Base-by-base conservation (phyloP, 2,888 invertebrate genomes). In the Sericinus montela region DNA sequence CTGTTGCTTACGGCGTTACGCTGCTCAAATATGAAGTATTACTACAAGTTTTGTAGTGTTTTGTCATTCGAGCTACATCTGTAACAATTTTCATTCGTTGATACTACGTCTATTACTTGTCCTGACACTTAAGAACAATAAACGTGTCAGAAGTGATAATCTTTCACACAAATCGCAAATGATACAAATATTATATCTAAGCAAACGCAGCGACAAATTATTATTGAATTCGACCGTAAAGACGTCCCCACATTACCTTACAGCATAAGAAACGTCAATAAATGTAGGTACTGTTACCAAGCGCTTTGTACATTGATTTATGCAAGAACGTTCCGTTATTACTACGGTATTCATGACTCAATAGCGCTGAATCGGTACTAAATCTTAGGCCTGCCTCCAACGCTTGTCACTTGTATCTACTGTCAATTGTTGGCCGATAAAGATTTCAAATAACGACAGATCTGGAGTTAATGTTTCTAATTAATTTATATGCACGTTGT, bases 291-390 rank as follows among this genome's bases (percentile, higher is more conserved):
- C 32, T 13, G 32, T 32, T 32, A 32, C 29, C 15, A 30, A 29
- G 29, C 19, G 41, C 30, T 14, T 14, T 16, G 23, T 25, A 9
- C 19, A 23, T n/a, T 36, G 23, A 45, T 38, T 45, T 32, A 38
- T 30, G 32, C 37, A 45, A 37, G 11, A 19, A 19, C 32, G 13
- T 32, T 8, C 45, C 25, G 32, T 34, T 39, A 32, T 16, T 38
- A 45, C 34, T 46, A 34, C 45, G 45, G 45, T 46, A 46, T 39
- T 25, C 45, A 32, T 39, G 45, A 46, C 32, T 46, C 39, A 39
- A 46, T 39, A 14, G 11, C 11, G 34, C 38, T 10, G n/a, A 13
- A 34, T 34, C 32, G 39, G 39, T 34, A 30, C 30, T 45, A 29
- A 30, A 45, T 38, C 38, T 15, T 5, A 15, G 8, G 3, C 11